These are phyloP conservation scores for Napeogenes inachia DNA, from an alignment of 2,888 invertebrate genomes.

Conservation along the genomic window DNA sequence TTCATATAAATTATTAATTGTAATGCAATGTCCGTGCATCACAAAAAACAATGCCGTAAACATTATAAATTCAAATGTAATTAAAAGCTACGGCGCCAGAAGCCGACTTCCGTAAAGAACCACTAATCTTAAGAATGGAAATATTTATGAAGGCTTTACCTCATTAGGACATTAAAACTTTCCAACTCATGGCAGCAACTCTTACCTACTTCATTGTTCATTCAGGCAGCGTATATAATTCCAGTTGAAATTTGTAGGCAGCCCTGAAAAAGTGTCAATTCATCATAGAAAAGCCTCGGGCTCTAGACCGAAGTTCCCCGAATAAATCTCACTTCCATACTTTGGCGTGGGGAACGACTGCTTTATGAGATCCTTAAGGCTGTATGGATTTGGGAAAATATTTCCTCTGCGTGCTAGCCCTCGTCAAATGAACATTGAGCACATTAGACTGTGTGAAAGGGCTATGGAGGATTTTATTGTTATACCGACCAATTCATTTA, in stretches of 20 bases:
- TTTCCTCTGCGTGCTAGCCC: constrained; percentile 74
- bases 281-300: constrained; percentile 75
- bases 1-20: too few relatives aligned
- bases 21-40: background rate
- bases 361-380: constrained; percentile 79
- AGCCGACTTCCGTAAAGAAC: constrained; percentile 57
- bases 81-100: constrained; percentile 44
- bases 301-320: constrained; percentile 71
- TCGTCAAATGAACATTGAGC: constrained; percentile 74
- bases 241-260: constrained; percentile 73
- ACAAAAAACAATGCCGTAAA: constrained; percentile 9
- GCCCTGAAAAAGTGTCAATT: constrained; percentile 76
- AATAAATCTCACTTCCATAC: constrained; percentile 78
- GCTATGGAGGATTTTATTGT: constrained; percentile 73
- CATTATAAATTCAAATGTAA: constrained; percentile 43
- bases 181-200: constrained; percentile 63
- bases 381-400: constrained; percentile 79
- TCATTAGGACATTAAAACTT: constrained; percentile 76
- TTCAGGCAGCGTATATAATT: constrained; percentile 69
- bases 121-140: constrained; percentile 64
- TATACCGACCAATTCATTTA: constrained; percentile 76
- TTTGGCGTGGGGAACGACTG: constrained; percentile 76
- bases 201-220: constrained; percentile 67
- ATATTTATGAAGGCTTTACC: constrained; percentile 66
- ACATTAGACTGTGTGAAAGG: constrained; percentile 76